phyloP scores from a whole-genome alignment of 1,140 invertebrate genomes.

The Drosophila hydei region DNA sequence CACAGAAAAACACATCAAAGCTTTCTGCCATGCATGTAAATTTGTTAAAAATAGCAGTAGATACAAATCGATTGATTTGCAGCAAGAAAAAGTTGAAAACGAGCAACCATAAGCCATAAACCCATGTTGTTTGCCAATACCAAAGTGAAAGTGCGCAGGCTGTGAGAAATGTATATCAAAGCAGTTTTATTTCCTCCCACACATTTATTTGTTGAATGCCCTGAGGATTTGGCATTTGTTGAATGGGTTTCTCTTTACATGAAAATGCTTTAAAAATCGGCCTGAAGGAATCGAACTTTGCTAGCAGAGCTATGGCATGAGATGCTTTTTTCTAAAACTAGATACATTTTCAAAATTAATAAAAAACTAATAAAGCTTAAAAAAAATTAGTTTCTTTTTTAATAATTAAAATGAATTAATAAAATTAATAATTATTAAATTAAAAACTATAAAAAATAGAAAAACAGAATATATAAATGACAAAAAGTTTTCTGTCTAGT shows the following conservation, averaged over 20 bases:
- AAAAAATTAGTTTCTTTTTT: no score
- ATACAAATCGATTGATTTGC: slow-evolving; percentile 21
- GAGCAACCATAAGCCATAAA: neutral
- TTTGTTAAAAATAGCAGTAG: slow-evolving; percentile 9
- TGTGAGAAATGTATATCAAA: neutral
- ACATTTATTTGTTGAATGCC: neutral
- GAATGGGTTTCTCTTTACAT: neutral
- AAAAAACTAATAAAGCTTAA: no score
- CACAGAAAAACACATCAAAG: slow-evolving; percentile 34
- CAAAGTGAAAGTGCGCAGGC: neutral
- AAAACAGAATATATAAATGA: no score
- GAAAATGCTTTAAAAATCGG: neutral
- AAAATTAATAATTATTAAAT: no score
- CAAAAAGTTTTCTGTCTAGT: no score
- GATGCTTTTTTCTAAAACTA: no score
- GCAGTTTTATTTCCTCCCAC: neutral
- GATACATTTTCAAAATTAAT: no score
- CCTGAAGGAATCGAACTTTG: neutral
- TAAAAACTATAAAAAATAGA: no score
- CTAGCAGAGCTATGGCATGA: neutral
- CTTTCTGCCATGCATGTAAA: slow-evolving; percentile 13
- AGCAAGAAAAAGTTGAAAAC: neutral
- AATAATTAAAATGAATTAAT: no score
- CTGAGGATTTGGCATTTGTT: neutral
- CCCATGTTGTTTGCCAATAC: neutral